These are phyloP conservation scores for Propithecus deckenii DNA, from an alignment of 2,797 vertebrate species.

Conservation along the genomic window DNA sequence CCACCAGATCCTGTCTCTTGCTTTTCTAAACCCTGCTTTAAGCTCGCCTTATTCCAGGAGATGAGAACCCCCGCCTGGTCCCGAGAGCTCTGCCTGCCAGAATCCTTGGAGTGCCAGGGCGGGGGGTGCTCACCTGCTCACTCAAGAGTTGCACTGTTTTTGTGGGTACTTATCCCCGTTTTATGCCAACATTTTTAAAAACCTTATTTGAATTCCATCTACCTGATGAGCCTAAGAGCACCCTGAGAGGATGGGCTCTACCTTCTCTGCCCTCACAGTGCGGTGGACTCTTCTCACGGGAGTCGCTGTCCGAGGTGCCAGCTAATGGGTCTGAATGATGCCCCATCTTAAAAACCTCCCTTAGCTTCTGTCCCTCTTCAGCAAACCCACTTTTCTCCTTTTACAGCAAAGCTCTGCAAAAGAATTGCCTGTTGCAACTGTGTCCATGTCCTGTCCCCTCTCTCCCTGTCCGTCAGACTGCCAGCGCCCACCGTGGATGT, in stretches of 20 bases:
- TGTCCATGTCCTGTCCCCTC: neutral
- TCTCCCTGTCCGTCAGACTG: neutral
- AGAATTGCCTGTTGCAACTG: neutral
- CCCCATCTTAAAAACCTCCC: neutral
- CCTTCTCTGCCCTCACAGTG: neutral
- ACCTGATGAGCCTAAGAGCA: neutral
- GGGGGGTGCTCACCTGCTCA: accelerated
- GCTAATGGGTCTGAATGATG: neutral
- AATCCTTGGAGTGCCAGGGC: neutral
- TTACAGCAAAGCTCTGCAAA: neutral
- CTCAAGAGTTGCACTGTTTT: accelerated
- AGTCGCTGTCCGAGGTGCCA: neutral
- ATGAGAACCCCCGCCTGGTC: neutral
- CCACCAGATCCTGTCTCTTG: neutral
- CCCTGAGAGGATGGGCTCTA: neutral
- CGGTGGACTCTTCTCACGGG: accelerated
- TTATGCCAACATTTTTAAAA: neutral
- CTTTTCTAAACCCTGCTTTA: neutral
- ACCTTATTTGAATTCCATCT: neutral
- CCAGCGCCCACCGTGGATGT: neutral
- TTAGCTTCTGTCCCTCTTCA: neutral
- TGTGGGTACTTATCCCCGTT: neutral
- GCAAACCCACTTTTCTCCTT: neutral
- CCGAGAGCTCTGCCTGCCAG: neutral
- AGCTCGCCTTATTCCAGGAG: neutral